These are phyloP conservation scores for Elephantulus edwardii DNA, from an alignment of 2,113 vertebrate genomes.

Conservation along the genomic window DNA sequence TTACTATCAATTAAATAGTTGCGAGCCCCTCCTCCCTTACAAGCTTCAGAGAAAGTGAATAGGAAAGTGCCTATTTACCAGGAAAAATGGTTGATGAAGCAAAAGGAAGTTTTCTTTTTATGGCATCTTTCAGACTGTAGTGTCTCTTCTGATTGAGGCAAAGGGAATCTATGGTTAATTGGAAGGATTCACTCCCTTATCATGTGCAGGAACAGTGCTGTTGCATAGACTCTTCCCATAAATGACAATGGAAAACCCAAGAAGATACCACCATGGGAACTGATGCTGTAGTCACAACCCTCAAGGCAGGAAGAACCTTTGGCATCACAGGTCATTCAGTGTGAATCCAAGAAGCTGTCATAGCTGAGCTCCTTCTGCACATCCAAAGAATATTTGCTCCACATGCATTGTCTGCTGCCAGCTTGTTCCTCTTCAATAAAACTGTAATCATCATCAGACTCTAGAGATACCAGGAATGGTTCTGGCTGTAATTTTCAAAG, in stretches of 20 bases:
- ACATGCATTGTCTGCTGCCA: constrained; percentile 81
- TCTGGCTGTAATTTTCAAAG: background rate
- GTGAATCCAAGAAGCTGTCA: constrained; percentile 79
- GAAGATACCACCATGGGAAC: background rate
- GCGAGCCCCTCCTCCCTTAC: background rate
- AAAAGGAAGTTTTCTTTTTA: constrained; percentile 13
- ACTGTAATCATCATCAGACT: constrained; percentile 75
- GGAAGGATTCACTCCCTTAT: constrained; percentile 11
- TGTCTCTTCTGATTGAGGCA: background rate
- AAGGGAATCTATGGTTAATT: background rate
- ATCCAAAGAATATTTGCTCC: constrained; percentile 87
- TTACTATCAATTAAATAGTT: background rate
- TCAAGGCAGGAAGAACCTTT: background rate
- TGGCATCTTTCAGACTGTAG: no score
- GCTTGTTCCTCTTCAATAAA: constrained; percentile 84
- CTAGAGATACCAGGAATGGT: constrained; percentile 68
- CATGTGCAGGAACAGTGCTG: background rate
- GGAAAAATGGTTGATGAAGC: background rate
- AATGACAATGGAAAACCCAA: background rate
- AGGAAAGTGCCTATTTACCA: no score
- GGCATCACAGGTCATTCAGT: constrained; percentile 66
- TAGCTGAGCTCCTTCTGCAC: constrained; percentile 86
- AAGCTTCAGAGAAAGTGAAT: background rate
- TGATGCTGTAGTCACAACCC: background rate
- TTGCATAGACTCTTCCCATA: constrained; percentile 2